These are phyloP conservation scores for Elmis aenea DNA, from an alignment of 2,888 invertebrate species.

Conservation along the genomic window DNA sequence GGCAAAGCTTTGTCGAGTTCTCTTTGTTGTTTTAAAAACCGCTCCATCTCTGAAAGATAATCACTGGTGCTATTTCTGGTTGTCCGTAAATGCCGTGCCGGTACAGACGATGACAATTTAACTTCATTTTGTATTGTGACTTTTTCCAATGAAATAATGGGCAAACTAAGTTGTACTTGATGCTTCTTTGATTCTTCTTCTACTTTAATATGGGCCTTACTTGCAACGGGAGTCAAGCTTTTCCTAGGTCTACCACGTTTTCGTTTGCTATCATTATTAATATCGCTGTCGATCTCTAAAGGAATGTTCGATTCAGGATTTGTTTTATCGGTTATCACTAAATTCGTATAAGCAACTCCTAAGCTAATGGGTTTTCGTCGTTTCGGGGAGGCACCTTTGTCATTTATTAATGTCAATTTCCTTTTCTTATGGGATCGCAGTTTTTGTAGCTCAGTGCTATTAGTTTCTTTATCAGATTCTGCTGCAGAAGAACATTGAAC, in stretches of 20 bases:
- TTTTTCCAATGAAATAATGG: too few relatives aligned
- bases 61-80: conserved; percentile 15
- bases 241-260: conserved; percentile 13
- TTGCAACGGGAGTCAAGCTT: not conserved
- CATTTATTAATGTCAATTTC: too few relatives aligned
- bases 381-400: too few relatives aligned
- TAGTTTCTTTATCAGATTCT: too few relatives aligned
- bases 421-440: too few relatives aligned
- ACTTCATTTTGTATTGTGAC: conserved; percentile 20
- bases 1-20: conserved; percentile 26
- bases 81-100: conserved; percentile 24
- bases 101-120: conserved; percentile 21
- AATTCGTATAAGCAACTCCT: too few relatives aligned
- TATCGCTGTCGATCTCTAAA: conserved; percentile 4
- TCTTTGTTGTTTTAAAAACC: conserved; percentile 20
- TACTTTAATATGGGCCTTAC: not conserved
- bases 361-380: too few relatives aligned
- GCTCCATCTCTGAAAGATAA: conserved; percentile 17
- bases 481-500: conserved; percentile 8
- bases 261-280: conserved; percentile 1
- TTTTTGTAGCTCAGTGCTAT: too few relatives aligned
- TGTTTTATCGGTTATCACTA: too few relatives aligned
- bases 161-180: not conserved
- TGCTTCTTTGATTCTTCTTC: not conserved
- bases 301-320: not conserved